Conservation (phyloP, 2,113 vertebrate species). For the Siniperca chuatsi region DNA sequence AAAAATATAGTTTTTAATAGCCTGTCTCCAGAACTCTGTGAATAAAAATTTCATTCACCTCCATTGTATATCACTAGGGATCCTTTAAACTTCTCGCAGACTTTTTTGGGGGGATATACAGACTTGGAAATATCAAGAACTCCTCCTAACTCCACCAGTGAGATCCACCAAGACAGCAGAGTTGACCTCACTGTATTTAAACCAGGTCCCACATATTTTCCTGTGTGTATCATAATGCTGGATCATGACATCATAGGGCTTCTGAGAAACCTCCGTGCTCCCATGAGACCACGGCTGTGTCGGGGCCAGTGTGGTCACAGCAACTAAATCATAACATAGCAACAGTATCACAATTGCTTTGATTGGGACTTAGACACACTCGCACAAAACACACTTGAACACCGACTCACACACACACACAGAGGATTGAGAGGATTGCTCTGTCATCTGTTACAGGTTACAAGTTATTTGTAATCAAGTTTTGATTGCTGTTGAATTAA, state of each 20-base stretch:
- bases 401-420: background rate
- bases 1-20: background rate
- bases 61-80: background rate
- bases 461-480: conserved; percentile 27
- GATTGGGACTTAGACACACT: conserved; percentile 13
- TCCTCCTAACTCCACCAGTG: background rate
- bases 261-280: conserved; percentile 46
- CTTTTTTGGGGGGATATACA: background rate
- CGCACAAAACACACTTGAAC: background rate
- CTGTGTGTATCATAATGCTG: conserved; percentile 47
- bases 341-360: conserved; percentile 40
- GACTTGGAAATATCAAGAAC: background rate
- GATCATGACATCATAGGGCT: conserved; percentile 55
- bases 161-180: conserved; percentile 5
- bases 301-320: conserved; percentile 25
- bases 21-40: background rate
- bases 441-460: conserved; percentile 47
- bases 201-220: conserved; percentile 53
- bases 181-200: background rate
- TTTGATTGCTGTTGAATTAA: conserved; percentile 30
- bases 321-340: conserved; percentile 60
- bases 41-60: background rate
- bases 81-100: background rate
- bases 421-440: background rate
- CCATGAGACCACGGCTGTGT: conserved; percentile 35